phyloP scores from a whole-genome alignment of 2,888 invertebrate genomes.

The Myathropa florea region DNA sequence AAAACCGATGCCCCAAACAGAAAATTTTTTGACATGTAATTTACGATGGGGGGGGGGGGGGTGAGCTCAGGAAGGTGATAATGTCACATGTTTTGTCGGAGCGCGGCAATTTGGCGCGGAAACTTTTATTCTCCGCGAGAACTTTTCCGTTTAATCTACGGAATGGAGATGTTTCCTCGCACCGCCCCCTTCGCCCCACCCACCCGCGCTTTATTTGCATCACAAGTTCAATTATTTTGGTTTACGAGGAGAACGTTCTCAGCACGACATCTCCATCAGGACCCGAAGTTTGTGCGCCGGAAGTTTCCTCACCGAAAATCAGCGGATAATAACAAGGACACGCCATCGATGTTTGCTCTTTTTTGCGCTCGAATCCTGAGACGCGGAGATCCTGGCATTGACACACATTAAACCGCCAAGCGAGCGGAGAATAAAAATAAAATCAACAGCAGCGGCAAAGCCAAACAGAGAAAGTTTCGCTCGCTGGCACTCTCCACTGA shows the following conservation, averaged over 20 bases:
- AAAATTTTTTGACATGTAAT: conserved; percentile 41
- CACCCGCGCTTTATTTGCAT: neutral
- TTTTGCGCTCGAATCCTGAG: neutral
- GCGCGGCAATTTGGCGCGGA: conserved; percentile 9
- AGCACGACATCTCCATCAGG: conserved; percentile 21
- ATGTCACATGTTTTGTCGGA: conserved; percentile 17
- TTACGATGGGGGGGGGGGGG: neutral
- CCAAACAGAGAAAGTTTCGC: neutral
- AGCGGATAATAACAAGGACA: conserved; percentile 30
- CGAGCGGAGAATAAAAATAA: neutral
- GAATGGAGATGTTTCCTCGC: conserved; percentile 2
- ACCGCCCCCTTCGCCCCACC: neutral
- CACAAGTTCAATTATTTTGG: conserved; percentile 47
- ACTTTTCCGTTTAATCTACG: conserved; percentile 35
- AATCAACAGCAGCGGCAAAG: neutral
- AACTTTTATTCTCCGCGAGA: conserved; percentile 19
- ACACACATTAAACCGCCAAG: conserved; percentile 19
- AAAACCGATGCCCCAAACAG: conserved; percentile 23
- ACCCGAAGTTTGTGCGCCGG: conserved; percentile 14
- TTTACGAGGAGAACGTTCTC: conserved; percentile 4
- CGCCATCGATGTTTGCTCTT: conserved; percentile 11
- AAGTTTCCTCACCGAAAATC: neutral
- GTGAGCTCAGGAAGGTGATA: conserved; percentile 17
- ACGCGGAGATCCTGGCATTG: conserved; percentile 24
- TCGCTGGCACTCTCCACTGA: neutral